Conservation (phyloP, 2,113 vertebrate genomes). For the Myotis davidii region DNA sequence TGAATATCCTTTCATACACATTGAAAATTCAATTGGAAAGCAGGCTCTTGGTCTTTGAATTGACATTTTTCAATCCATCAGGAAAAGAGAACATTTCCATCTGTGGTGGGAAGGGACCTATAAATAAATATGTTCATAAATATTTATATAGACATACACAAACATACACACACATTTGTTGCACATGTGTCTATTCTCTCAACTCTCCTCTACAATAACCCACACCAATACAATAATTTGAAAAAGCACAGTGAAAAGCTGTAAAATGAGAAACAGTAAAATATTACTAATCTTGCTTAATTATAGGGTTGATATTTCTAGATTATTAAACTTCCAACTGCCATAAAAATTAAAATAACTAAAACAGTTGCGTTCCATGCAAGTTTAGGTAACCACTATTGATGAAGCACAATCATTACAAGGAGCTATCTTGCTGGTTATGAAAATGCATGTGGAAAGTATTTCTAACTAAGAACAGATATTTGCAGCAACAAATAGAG, state of each 20-base stretch:
- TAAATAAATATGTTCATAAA: slow-evolving; percentile 49
- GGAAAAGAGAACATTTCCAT: slow-evolving; percentile 50
- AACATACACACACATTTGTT: slow-evolving; percentile 24
- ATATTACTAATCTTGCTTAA: not conserved
- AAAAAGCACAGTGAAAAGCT: not conserved
- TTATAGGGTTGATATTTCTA: not conserved
- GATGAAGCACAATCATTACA: slow-evolving; percentile 21
- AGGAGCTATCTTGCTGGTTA: not conserved
- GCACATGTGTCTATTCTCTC: not conserved
- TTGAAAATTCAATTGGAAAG: slow-evolving; percentile 53
- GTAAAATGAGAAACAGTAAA: not conserved
- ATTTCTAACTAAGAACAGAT: slow-evolving; percentile 28
- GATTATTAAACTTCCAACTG: not conserved
- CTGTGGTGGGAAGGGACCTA: not conserved
- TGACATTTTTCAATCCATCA: slow-evolving; percentile 60
- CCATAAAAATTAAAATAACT: not conserved
- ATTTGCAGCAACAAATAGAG: not conserved
- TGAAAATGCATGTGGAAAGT: not conserved
- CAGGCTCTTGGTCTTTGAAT: slow-evolving; percentile 32
- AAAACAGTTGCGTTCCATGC: not conserved
- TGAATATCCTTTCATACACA: slow-evolving; percentile 22
- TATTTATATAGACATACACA: not conserved
- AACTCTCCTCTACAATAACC: not conserved
- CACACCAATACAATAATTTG: not conserved
- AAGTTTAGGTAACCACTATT: not conserved